Evolutionary conservation across 2,888 invertebrate genomes (phyloP).

Genomic region (Hirudinaria manillensis): DNA sequence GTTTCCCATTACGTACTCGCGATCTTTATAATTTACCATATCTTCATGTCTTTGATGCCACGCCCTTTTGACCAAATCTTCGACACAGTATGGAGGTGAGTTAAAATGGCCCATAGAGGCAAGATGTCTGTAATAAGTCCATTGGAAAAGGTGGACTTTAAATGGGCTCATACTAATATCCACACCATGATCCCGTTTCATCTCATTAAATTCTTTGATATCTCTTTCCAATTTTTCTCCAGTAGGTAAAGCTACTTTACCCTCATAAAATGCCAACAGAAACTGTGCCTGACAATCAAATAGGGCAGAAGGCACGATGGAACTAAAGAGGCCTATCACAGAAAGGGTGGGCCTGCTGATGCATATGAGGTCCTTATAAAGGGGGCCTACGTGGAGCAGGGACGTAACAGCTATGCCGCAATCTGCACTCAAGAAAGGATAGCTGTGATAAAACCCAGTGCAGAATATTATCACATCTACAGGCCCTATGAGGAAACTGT

Average conservation of each 20-base stretch:
- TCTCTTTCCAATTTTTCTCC: slow-evolving; percentile 3
- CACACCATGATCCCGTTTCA: background rate
- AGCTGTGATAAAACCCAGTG: slow-evolving; percentile 22
- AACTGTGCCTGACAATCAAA: slow-evolving; percentile 24
- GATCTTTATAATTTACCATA: background rate
- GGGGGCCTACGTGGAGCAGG: background rate
- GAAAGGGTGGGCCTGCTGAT: slow-evolving; percentile 2
- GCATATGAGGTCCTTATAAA: slow-evolving; percentile 27
- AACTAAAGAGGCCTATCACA: slow-evolving; percentile 1
- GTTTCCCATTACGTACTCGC: background rate
- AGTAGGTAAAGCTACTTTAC: background rate
- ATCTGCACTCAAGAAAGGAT: slow-evolving; percentile 22
- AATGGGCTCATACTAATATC: background rate
- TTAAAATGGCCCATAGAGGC: slow-evolving; percentile 11
- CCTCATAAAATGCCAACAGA: slow-evolving; percentile 3
- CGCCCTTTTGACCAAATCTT: background rate
- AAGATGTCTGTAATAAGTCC: slow-evolving; percentile 11
- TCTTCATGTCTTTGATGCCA: too few relatives aligned
- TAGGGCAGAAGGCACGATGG: background rate
- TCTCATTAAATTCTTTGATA: background rate
- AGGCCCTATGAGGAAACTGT: background rate
- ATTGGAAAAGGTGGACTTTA: background rate
- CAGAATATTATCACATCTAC: slow-evolving; percentile 23
- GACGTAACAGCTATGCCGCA: slow-evolving; percentile 15
- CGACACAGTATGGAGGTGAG: background rate